phyloP scores from a whole-genome alignment of 2,113 vertebrate genomes.

The Panthera leo region DNA sequence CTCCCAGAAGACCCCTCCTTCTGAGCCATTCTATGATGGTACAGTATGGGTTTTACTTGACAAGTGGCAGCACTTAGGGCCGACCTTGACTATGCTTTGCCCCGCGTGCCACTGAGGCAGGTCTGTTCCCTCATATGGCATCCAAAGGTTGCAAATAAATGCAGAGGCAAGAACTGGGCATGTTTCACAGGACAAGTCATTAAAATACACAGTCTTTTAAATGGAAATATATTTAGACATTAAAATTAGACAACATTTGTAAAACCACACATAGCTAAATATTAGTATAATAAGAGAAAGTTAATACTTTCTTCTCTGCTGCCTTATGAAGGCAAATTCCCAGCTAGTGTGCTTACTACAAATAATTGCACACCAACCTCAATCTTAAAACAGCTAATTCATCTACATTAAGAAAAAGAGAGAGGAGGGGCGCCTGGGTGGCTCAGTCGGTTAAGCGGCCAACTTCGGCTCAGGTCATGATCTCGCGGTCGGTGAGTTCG shows the following conservation, averaged over 20 bases:
- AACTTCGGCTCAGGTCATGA: no score
- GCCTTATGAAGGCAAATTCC: neutral
- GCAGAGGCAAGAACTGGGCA: neutral
- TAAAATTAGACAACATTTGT: neutral
- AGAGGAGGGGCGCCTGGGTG: neutral
- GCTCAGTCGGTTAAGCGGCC: no score
- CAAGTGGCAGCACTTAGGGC: no score
- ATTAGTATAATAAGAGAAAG: neutral
- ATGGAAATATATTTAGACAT: neutral
- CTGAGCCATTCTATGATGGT: neutral
- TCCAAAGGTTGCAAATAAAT: neutral
- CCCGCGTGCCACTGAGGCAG: rapidly evolving
- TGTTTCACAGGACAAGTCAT: neutral
- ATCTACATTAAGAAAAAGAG: neutral
- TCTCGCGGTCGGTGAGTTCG: no score
- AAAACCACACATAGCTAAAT: neutral
- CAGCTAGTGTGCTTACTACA: neutral
- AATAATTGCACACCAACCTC: neutral
- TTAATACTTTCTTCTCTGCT: neutral
- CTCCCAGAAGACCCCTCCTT: neutral
- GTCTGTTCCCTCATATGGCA: neutral
- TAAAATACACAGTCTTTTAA: neutral
- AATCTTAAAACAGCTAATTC: neutral
- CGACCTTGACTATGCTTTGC: neutral
- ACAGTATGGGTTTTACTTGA: rapidly evolving